Evolutionary conservation across 2,888 invertebrate species (phyloP), one percentile per base, ranked within the genome.

Genomic region (Scaptodrosophila latifasciaeformis): DNA sequence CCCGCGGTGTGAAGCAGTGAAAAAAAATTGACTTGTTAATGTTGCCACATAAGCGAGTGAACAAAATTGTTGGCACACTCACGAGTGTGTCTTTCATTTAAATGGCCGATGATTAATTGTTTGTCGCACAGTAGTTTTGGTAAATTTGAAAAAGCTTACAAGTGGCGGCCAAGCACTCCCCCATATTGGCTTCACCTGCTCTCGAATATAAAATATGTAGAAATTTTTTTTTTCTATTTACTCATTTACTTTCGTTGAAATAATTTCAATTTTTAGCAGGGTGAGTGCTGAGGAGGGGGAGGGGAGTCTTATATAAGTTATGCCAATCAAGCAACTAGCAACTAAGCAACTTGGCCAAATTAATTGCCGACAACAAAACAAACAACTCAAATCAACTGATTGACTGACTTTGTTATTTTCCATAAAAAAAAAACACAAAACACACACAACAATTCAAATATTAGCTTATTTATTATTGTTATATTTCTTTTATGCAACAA

Each of bases 331-430:
- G 12, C 34, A 34, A 34, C 5, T 15, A 10, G 55, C 42, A 52
- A 13, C 5, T 34, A 15, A n/a, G n/a, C n/a, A n/a, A n/a, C 48
- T 56, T 59, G 24, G 24, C 24, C 24, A 3, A 7, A 3, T 7
- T 7, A 3, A 3, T 24, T 7, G 24, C 24, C 24, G 4, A 5
- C 24, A 24, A 24, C 24, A 24, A n/a, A 24, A 17, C 72, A 72
- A 48, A 65, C 67, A 76, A 72, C 72, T 72, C 72, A 72, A 76
- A 72, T 72, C 58, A 61, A 62, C 39, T 63, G 40, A 37, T 2
- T 17, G 37, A 37, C 15, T 35, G 35, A 1, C 6, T n/a, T 2
- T 35, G 15, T 7, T 5, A 24, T 24, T 24, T n/a, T n/a, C n/a
- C n/a, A n/a, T n/a, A n/a, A n/a, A n/a, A n/a, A n/a, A n/a, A n/a